Percentiles rank a stretch among this genome's conserved stretches.
phyloP scores from a whole-genome alignment of 1,140 invertebrate genomes.

The Drosophila kepulauana region DNA sequence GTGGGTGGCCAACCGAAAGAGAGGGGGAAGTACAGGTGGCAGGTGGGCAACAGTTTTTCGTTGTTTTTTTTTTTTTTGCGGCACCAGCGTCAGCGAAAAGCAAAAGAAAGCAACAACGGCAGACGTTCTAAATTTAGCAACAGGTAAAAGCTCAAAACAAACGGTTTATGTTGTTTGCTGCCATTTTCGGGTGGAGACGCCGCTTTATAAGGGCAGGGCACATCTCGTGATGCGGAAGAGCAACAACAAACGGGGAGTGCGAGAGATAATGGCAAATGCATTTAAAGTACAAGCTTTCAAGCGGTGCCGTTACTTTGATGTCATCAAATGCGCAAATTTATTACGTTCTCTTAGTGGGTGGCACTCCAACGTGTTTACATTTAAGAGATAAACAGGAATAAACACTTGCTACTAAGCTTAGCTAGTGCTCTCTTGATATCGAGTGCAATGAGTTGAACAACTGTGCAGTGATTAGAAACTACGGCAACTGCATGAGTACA shows the following conservation, averaged over 20 bases:
- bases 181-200: conserved; percentile 31
- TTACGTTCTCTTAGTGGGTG: not conserved
- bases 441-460: too few relatives aligned
- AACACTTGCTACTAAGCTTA: not conserved
- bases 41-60: conserved; percentile 2
- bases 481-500: too few relatives aligned
- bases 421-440: too few relatives aligned
- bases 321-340: conserved; percentile 9
- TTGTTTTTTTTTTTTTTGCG: conserved; percentile 31
- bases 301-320: conserved; percentile 14
- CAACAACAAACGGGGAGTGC: not conserved
- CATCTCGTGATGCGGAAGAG: conserved; percentile 67
- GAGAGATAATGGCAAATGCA: not conserved
- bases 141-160: conserved; percentile 72
- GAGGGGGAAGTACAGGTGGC: conserved; percentile 8
- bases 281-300: conserved; percentile 7
- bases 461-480: too few relatives aligned
- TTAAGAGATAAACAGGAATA: not conserved
- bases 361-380: not conserved
- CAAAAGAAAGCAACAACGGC: conserved; percentile 50
- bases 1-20: conserved; percentile 3
- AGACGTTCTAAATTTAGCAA: conserved; percentile 79
- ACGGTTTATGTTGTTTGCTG: conserved; percentile 43
- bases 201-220: conserved; percentile 59
- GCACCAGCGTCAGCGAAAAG: conserved; percentile 70